Base-by-base conservation (phyloP, 2,797 vertebrate genomes). In the Adrianichthys oophorus region DNA sequence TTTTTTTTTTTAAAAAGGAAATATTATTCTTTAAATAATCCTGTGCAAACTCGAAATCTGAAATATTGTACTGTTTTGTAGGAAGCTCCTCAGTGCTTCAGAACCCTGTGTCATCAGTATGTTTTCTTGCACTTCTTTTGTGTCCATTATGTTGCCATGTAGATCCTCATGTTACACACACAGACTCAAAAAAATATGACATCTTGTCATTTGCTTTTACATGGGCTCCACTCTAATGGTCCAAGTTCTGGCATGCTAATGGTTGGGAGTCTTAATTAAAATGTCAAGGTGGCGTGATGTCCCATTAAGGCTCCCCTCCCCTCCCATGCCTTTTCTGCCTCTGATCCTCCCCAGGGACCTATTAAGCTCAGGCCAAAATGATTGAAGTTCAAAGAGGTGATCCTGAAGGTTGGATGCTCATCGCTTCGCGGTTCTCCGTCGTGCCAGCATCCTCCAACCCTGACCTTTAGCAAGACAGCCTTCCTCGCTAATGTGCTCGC, bases 301-400 rank as follows among this genome's bases (percentile, higher is more conserved):
- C 89, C 89, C 90, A 92, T 92, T 92, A 91, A 86, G 80, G 65
- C 76, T 63, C 72, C 71, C 75, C 78, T 70, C 76, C 83, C 80
- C 79, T 81, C 75, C 81, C 62, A 53, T 78, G 65, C 79, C 87
- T 83, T 87, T 81, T 83, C 78, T 85, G 82, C 83, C 78, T 90
- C 87, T 90, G 87, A 90, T 90, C 87, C 89, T 92, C 91, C 89
- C 87, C 78, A 68, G 91, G 86, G 91, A 91, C 89, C 90, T 91
- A 92, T 93, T 93, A 93, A 90, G 87, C 84, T 69, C 78, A 74
- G 89, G 88, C 85, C 86, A 85, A 90, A 89, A 90, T 92, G 89
- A 92, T 92, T 91, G 91, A 92, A 91, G 92, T 93, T 93, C 90
- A 92, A 91, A 92, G 89, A 90, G 89, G 87, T 87, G 89, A 90